Base-by-base conservation (phyloP, 2,113 vertebrate genomes). In the Edolisoma coerulescens region DNA sequence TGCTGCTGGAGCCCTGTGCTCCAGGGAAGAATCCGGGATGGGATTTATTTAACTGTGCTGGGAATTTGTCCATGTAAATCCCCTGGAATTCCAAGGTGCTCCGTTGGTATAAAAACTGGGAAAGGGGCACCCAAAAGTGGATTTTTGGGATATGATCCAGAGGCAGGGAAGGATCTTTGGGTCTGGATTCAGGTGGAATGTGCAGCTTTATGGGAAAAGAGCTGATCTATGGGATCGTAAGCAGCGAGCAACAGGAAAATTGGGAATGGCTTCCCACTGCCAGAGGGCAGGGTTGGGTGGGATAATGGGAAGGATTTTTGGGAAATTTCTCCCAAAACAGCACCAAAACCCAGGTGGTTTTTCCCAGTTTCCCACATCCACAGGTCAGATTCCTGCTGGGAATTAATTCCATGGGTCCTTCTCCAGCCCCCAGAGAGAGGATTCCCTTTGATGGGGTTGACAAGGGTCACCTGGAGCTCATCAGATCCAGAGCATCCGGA, bases 11-110 rank as follows among this genome's bases (percentile, higher is more conserved):
- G n/a, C n/a, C 2, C 39, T 1, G 16, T 0, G 10, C 56, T 53
- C 37, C 0, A 0, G 47, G 41, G 14, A 1, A 30, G 39, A 24
- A 49, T 57, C 24, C 0, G 0, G 16, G 42, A 42, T 24, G 61
- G 16, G 60, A 30, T 67, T 75, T 35, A 3, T 49, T 56, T 2
- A 30, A 16, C 5, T 1, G 0, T 0, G 0, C 9, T 3, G 12
- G 50, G 13, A 30, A 14, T 57, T 3, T 3, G 8, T 32, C 24
- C 7, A 0, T 13, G 13, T 3, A 7, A 21, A 42, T 42, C 32
- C 30, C 30, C 52, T 9, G 42, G 60, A 32, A 50, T 35, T 50
- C 30, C 60, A 41, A 16, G 50, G 12, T 10, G 5, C 19, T 47
- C 19, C 41, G 18, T 28, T 6, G 30, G 5, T 16, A 0, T 17